Conservation (phyloP, 2,797 vertebrate genomes). For the Sarcoramphus papa region DNA sequence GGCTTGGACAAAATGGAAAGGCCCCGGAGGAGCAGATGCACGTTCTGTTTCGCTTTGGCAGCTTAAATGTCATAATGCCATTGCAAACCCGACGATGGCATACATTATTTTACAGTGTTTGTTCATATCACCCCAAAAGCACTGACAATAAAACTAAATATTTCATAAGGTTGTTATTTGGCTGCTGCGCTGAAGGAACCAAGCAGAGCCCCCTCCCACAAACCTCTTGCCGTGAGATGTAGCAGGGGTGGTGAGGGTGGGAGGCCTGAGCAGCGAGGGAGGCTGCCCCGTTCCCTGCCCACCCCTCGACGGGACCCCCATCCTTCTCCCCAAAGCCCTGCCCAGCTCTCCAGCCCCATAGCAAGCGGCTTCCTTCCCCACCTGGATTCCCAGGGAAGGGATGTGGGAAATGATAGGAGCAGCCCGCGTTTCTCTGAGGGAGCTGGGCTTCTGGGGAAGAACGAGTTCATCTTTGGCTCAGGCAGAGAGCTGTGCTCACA, state of each 20-base stretch:
- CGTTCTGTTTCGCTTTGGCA: neutral
- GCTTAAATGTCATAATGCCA: neutral
- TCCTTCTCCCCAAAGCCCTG: neutral
- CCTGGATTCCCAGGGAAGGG: neutral
- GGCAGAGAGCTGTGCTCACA: neutral
- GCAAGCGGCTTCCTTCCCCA: neutral
- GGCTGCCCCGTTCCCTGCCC: neutral
- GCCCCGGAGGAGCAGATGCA: neutral
- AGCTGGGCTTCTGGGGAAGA: neutral
- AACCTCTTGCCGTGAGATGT: accelerated
- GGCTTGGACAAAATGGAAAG: neutral
- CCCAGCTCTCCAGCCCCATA: neutral
- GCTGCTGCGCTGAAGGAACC: neutral
- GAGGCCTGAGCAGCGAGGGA: neutral
- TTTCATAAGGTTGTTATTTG: neutral
- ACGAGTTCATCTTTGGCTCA: neutral
- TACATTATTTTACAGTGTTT: neutral
- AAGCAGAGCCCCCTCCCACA: neutral
- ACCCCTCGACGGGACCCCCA: neutral
- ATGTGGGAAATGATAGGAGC: neutral
- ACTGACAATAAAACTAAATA: neutral
- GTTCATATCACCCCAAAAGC: neutral
- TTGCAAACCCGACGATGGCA: neutral
- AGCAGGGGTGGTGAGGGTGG: neutral
- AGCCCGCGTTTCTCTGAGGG: neutral